Evolutionary conservation across 2,888 invertebrate genomes (phyloP).

Genomic region (Idaea biselata): DNA sequence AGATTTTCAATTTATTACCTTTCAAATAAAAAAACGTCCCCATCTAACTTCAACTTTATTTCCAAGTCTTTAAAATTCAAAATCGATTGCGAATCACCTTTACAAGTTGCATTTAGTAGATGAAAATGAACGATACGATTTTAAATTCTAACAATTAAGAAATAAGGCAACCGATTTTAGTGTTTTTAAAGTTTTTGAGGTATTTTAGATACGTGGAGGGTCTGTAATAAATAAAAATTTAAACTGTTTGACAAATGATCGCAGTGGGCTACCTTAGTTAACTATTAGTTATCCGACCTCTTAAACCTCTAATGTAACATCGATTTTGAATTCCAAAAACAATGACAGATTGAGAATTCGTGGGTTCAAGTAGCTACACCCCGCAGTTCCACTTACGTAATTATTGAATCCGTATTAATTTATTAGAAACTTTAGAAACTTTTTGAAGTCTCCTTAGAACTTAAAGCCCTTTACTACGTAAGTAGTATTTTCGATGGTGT

Average conservation of each 20-base stretch:
- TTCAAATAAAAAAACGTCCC: constrained; percentile 39
- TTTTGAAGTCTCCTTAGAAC: background rate
- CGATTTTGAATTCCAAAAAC: constrained; percentile 22
- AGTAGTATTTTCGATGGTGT: too few relatives aligned
- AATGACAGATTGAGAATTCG: background rate
- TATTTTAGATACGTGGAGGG: constrained; percentile 69
- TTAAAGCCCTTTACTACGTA: background rate
- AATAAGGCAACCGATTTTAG: constrained; percentile 19
- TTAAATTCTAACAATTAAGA: constrained; percentile 22
- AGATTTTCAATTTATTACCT: constrained; percentile 67
- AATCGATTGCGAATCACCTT: background rate
- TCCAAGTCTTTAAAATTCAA: background rate
- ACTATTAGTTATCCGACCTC: background rate
- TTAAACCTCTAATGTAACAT: constrained; percentile 3
- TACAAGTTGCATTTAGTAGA: constrained; percentile 4
- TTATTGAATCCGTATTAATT: background rate
- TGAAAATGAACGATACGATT: constrained; percentile 17
- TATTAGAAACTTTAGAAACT: background rate
- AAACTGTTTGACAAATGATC: constrained; percentile 75
- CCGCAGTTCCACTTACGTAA: background rate
- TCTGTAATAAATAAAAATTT: constrained; percentile 76
- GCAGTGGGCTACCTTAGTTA: constrained; percentile 29
- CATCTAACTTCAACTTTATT: constrained; percentile 7
- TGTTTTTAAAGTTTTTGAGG: constrained; percentile 41
- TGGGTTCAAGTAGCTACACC: background rate